Conservation (phyloP, 2,113 vertebrate species). For the Raphicerus campestris region DNA sequence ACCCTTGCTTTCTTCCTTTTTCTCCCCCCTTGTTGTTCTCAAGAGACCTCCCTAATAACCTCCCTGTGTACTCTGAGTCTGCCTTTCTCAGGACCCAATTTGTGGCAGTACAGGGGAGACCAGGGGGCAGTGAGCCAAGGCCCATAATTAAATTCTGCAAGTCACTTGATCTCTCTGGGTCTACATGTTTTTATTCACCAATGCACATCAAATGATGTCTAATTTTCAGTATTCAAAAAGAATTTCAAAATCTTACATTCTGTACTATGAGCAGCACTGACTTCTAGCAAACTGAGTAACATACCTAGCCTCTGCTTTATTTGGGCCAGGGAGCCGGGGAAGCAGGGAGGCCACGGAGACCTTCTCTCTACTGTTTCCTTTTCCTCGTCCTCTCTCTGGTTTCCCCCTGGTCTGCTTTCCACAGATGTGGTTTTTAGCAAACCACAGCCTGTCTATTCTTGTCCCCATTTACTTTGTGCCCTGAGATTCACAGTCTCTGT, state of each 20-base stretch:
- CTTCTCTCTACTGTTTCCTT: background rate
- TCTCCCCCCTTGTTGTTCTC: background rate
- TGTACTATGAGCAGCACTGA: background rate
- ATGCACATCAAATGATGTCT: background rate
- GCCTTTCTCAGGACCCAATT: background rate
- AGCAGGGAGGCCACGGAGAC: fast-evolving
- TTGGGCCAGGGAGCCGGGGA: background rate
- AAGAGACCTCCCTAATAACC: background rate
- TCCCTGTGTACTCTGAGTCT: background rate
- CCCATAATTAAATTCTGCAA: background rate
- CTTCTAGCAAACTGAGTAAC: background rate
- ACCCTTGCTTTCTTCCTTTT: background rate
- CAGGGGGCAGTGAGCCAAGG: background rate
- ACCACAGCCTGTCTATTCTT: background rate
- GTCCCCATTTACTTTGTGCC: background rate
- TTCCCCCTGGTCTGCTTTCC: background rate
- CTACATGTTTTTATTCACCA: background rate
- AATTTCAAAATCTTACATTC: background rate
- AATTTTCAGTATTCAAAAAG: background rate
- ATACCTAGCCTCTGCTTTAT: background rate
- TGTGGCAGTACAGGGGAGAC: background rate
- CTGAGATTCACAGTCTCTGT: background rate
- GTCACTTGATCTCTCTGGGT: background rate
- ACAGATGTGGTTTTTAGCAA: background rate
- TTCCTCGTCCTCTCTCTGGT: background rate